These are phyloP conservation scores for Apoderus coryli DNA, from an alignment of 2,888 invertebrate genomes.

Conservation along the genomic window DNA sequence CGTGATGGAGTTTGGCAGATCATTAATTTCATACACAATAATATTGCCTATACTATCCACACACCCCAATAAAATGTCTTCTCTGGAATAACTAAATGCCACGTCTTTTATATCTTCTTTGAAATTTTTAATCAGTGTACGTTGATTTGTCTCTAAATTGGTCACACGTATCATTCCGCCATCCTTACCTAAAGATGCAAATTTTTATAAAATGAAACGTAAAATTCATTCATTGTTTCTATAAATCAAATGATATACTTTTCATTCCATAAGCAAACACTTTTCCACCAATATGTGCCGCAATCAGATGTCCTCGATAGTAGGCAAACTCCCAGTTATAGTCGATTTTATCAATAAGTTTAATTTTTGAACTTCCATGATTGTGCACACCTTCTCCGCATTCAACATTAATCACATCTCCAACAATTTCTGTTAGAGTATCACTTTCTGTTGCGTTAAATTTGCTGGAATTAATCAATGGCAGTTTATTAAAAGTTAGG, in stretches of 20 bases:
- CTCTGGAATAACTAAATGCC: slow-evolving; percentile 72
- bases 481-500: too few species aligned
- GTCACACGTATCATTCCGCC: slow-evolving; percentile 74
- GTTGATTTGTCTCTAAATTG: slow-evolving; percentile 57
- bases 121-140: slow-evolving; percentile 76
- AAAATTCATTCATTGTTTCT: too few species aligned
- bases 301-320: slow-evolving; percentile 75
- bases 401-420: slow-evolving; percentile 49
- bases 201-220: neutral
- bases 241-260: slow-evolving; percentile 45
- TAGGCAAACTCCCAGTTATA: slow-evolving; percentile 86
- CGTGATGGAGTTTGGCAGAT: slow-evolving; percentile 40
- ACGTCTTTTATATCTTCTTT: slow-evolving; percentile 81
- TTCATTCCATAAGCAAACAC: slow-evolving; percentile 84
- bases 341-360: slow-evolving; percentile 70
- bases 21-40: slow-evolving; percentile 64
- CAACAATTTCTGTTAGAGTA: slow-evolving; percentile 27
- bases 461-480: slow-evolving; percentile 28
- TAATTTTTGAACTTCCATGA: slow-evolving; percentile 80
- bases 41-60: slow-evolving; percentile 78
- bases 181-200: slow-evolving; percentile 24
- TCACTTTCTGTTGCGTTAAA: slow-evolving; percentile 29
- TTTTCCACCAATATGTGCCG: slow-evolving; percentile 72
- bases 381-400: slow-evolving; percentile 58
- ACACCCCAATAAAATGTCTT: slow-evolving; percentile 67